Evolutionary conservation across 2,888 invertebrate species (phyloP), one percentile per base, ranked within the genome.

Genomic region (Macropis europaea): DNA sequence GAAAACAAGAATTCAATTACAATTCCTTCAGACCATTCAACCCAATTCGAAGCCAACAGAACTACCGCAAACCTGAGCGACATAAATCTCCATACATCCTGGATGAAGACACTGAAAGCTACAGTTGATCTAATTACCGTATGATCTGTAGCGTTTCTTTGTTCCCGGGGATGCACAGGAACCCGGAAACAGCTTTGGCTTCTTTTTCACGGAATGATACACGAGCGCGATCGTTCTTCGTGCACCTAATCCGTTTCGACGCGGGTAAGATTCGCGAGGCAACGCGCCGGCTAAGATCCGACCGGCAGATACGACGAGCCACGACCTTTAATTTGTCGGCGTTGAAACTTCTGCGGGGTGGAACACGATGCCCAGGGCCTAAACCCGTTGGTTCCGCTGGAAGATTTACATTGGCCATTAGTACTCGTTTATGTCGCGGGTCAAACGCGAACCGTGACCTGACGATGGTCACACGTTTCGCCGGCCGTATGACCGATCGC

Each of bases 161-260:
- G 74, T 79, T 79, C 74, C 62, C 68, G 66, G 59, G 60, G 47
- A 48, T 56, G 69, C 72, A 61, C 60, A 70, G 59, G 63, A 69
- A 80, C 74, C 80, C 80, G 80, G 80, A 79, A 79, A 74, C 59
- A 19, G 53, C 50, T 40, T 32, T 61, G 42, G 62, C 54, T 62
- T 60, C 70, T 66, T 79, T 63, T 66, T 36, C 54, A 43, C 47
- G 26, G 52, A 59, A 56, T 66, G 80, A 79, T 77, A 67, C 67
- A 69, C 74, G 71, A 72, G 67, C 40, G 53, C 60, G 43, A 60
- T 75, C 61, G 47, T 40, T 74, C 74, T 69, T 74, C 66, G 52
- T 40, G 15, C 24, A 43, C 19, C 52, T 53, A 60, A 76, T 74
- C 30, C 26, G 28, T 66, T 56, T 72, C 34, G 53, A n/a, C n/a